These are phyloP conservation scores for Melipona bicolor DNA, from an alignment of 2,888 invertebrate genomes.

Conservation along the genomic window DNA sequence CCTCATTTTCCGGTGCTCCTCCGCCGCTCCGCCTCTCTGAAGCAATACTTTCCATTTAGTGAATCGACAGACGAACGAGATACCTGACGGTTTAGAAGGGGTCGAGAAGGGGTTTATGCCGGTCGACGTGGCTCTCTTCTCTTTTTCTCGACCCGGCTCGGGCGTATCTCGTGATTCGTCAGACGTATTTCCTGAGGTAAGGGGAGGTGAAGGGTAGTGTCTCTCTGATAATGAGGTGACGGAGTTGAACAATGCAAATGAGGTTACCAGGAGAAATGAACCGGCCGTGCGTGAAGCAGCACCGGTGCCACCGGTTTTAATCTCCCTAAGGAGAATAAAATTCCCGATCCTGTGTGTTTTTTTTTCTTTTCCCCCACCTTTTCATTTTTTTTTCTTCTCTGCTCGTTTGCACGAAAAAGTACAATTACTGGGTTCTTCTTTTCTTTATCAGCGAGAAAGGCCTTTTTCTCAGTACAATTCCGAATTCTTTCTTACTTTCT, in stretches of 20 bases:
- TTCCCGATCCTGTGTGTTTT: not conserved
- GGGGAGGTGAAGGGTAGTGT: not conserved
- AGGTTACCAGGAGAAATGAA: conserved; percentile 11
- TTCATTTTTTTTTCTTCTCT: not conserved
- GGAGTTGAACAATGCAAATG: not conserved
- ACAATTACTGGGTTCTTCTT: not conserved
- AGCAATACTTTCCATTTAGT: conserved; percentile 45
- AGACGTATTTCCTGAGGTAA: no score
- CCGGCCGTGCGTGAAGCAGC: not conserved
- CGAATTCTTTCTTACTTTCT: no score
- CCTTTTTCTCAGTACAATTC: no score
- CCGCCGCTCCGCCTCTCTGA: conserved; percentile 86
- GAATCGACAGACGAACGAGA: not conserved
- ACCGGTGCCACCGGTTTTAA: not conserved
- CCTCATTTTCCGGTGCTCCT: conserved; percentile 90
- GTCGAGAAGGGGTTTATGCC: no score
- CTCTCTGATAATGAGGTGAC: conserved; percentile 13
- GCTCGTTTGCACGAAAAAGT: not conserved
- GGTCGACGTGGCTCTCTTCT: not conserved
- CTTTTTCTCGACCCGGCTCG: not conserved
- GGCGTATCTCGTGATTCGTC: not conserved
- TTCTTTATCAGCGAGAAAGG: no score
- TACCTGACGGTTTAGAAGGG: not conserved
- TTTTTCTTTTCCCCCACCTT: not conserved
- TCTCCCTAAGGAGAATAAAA: not conserved